Percentiles rank a stretch among this genome's conserved stretches.
Conservation (phyloP, 2,888 invertebrate genomes). For the Tuta absoluta region DNA sequence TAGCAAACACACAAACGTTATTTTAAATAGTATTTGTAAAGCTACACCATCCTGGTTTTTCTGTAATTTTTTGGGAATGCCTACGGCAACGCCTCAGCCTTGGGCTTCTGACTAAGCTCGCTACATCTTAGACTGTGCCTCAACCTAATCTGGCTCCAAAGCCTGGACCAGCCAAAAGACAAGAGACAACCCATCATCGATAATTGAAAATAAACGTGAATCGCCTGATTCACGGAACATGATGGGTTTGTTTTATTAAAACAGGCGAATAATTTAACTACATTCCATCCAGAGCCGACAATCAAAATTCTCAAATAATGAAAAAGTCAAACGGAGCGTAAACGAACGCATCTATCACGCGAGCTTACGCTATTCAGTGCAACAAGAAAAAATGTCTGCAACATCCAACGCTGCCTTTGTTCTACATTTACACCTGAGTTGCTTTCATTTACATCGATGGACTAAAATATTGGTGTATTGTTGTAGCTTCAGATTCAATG, state of each 20-base stretch:
- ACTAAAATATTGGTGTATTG: not conserved
- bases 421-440: not conserved
- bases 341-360: conserved; percentile 42
- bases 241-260: not conserved
- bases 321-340: conserved; percentile 32
- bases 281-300: not conserved
- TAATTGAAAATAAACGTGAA: too few species aligned
- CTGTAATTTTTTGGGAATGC: too few species aligned
- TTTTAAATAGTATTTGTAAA: too few species aligned
- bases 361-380: conserved; percentile 5
- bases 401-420: not conserved
- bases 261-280: not conserved
- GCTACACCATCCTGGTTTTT: too few species aligned
- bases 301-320: conserved; percentile 12
- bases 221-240: too few species aligned
- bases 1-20: too few species aligned
- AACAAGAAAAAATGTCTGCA: conserved; percentile 17
- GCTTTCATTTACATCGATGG: not conserved
- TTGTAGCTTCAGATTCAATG: not conserved
- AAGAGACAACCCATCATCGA: too few species aligned
- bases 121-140: too few species aligned
- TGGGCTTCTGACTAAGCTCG: too few species aligned
- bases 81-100: too few species aligned
- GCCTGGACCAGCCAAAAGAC: too few species aligned
- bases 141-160: too few species aligned